phyloP scores from a whole-genome alignment of 2,888 invertebrate genomes.

The Oligia strigilis region DNA sequence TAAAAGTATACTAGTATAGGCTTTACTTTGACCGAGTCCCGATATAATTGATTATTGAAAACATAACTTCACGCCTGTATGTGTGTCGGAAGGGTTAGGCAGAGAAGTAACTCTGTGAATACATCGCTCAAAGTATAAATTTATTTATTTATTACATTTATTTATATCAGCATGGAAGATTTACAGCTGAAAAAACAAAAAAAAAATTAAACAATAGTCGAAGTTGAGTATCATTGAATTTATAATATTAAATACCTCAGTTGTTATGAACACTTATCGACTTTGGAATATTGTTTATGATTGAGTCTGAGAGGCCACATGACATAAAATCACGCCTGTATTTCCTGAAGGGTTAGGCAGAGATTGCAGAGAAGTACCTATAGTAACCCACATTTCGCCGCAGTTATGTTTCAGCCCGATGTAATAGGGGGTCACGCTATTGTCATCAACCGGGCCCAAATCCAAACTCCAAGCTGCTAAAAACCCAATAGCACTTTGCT shows the following conservation, averaged over 20 bases:
- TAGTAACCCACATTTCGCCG: not conserved
- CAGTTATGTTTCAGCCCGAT: not conserved
- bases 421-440: not conserved
- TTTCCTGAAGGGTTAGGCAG: not conserved
- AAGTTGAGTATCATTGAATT: conserved; percentile 29
- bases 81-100: not conserved
- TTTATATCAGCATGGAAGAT: no score
- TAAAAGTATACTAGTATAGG: conserved; percentile 54
- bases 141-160: no score
- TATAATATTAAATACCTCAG: not conserved
- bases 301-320: conserved; percentile 7
- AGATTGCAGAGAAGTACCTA: not conserved
- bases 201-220: no score
- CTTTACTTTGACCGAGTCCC: conserved; percentile 52
- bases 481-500: not conserved
- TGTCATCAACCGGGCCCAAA: no score
- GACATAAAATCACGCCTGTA: not conserved
- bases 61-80: no score
- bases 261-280: conserved; percentile 1
- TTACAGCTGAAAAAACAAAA: no score
- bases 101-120: conserved; percentile 10
- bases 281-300: conserved; percentile 17
- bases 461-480: not conserved
- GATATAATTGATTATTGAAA: conserved; percentile 37
- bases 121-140: conserved; percentile 9